A percentile compares a stretch with the other conserved stretches of the same genome.
These are phyloP conservation scores for Sipunculus nudus DNA, from an alignment of 2,888 invertebrate genomes.

Conservation along the genomic window DNA sequence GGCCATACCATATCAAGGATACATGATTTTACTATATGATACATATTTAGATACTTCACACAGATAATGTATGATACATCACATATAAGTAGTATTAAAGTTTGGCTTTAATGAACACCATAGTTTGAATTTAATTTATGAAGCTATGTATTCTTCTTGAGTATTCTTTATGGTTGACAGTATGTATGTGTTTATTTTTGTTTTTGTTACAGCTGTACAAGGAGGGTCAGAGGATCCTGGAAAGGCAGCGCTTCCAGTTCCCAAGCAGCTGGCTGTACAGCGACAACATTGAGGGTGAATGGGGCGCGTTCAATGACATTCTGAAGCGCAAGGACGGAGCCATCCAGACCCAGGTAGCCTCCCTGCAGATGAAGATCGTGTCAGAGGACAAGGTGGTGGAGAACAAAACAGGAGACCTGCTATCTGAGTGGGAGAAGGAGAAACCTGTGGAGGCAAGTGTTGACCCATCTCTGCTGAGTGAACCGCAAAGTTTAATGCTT, in stretches of 20 bases:
- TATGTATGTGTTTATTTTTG: no score
- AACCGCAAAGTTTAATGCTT: no score
- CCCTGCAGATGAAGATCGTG: conserved; percentile 95
- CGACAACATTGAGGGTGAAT: conserved; percentile 99
- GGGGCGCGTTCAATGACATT: conserved; percentile 99
- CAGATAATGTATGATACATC: neutral
- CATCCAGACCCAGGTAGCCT: conserved; percentile 65
- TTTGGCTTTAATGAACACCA: no score
- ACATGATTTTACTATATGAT: no score
- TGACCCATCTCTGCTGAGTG: neutral
- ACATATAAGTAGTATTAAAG: no score
- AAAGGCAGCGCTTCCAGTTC: conserved; percentile 97
- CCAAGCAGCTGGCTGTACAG: conserved; percentile 97
- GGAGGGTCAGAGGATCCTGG: conserved; percentile 95
- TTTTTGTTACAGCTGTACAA: conserved; percentile 84
- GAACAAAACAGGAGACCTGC: conserved; percentile 88
- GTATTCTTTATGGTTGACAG: no score
- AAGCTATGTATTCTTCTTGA: neutral
- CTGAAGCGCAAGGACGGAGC: conserved; percentile 94
- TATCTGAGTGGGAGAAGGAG: conserved; percentile 96
- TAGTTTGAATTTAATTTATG: no score
- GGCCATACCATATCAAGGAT: no score
- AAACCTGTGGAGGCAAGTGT: conserved; percentile 87
- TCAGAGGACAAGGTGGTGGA: conserved; percentile 99
- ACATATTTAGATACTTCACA: neutral